Base-by-base conservation (phyloP, 2,113 vertebrate species). In the Morphnarchus princeps region DNA sequence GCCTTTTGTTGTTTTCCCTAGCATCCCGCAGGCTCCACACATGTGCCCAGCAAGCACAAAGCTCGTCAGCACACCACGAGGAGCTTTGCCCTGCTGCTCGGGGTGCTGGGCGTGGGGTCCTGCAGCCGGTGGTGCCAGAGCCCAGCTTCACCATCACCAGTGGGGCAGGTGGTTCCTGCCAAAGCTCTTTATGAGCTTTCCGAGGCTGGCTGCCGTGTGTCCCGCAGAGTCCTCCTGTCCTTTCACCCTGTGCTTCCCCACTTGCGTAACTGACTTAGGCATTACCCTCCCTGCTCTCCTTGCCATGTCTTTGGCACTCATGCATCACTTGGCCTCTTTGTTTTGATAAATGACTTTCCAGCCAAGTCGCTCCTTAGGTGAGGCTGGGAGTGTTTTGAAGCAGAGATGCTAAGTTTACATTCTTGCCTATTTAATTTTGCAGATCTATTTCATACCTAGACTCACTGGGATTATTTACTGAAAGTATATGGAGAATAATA, bases 161-260 rank as follows among this genome's bases (percentile, higher is more conserved):
- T 4, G 5, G 69, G 90, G 49, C 7, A 6, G 62, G 82, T 9
- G 6, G 45, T 4, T 86, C 54, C 84, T 93, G 77, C 71, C 87
- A 94, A 95, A 96, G 96, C 95, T 96, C 87, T 83, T 95, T 82
- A 97, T 50, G 70, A 65, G 97, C 94, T 97, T 97, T 95, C n/a
- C 2, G 5, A 67, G 90, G 91, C 95, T 89, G 91, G 82, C 73
- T 78, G 95, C 90, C 19, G 2, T 85, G 58, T 38, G 5, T 79
- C 74, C 88, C 29, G 0, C 66, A 8, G 83, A 31, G 79, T 31
- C 93, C 86, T 69, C 10, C 86, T 5, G 45, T 93, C 89, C 92
- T 95, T 95, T 96, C 70, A 55, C 90, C 94, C 87, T 17, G 76
- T 16, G 32, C 91, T 88, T 96, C 70, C 93, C 92, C 21, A 8